Percentiles rank a stretch among this genome's conserved stretches.
Conservation (phyloP, 1,140 invertebrate genomes). For the Ceratina japonica region DNA sequence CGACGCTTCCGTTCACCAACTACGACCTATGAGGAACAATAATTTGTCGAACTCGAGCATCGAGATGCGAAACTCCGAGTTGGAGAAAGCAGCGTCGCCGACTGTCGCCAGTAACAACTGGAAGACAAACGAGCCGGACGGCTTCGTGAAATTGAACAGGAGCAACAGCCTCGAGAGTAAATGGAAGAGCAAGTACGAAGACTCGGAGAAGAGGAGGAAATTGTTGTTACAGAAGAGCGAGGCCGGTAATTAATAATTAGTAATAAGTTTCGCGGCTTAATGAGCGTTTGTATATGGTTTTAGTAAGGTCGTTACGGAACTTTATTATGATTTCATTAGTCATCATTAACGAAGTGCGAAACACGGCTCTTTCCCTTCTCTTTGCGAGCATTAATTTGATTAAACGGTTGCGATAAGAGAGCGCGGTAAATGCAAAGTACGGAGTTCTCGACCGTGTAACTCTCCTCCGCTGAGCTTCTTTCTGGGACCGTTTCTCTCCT, state of each 20-base stretch:
- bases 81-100: constrained; percentile 26
- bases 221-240: constrained; percentile 83
- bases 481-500: neutral
- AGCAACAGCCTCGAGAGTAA: constrained; percentile 74
- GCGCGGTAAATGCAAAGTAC: neutral
- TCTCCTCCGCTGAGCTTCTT: neutral
- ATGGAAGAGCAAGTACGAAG: constrained; percentile 85
- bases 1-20: constrained; percentile 64
- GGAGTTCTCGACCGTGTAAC: neutral
- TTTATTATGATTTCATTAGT: constrained; percentile 36
- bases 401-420: constrained; percentile 24
- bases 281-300: constrained; percentile 13
- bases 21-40: constrained; percentile 36
- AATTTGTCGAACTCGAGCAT: constrained; percentile 55
- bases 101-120: neutral
- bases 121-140: constrained; percentile 33
- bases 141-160: constrained; percentile 58
- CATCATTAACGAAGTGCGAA: constrained; percentile 39
- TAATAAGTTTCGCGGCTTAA: constrained; percentile 20
- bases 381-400: constrained; percentile 31
- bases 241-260: constrained; percentile 81
- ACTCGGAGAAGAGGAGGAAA: constrained; percentile 84
- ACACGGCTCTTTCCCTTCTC: constrained; percentile 3
- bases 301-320: constrained; percentile 22
- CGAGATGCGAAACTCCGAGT: constrained; percentile 38